Percentiles rank a stretch among this genome's conserved stretches.
phyloP scores from a whole-genome alignment of 2,888 invertebrate genomes.

The Melolontha melolontha region DNA sequence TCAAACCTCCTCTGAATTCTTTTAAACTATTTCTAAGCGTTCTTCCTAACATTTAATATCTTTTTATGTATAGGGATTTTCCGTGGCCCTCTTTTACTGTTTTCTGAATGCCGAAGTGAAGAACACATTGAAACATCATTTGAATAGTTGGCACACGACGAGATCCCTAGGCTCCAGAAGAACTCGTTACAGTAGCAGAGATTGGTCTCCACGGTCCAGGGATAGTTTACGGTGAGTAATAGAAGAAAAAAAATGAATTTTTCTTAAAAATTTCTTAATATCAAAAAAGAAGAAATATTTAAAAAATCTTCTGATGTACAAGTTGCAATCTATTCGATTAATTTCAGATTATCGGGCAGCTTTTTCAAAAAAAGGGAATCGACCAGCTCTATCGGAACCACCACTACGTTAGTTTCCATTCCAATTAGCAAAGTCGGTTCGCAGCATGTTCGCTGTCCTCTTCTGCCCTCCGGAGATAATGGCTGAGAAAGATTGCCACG shows the following conservation, averaged over 20 bases:
- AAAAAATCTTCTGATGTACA: too few relatives aligned
- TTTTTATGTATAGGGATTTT: slow-evolving; percentile 76
- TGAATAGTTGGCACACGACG: slow-evolving; percentile 80
- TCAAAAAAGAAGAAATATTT: too few relatives aligned
- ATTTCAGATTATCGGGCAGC: slow-evolving; percentile 47
- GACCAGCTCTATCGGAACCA: slow-evolving; percentile 79
- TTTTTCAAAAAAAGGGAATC: slow-evolving; percentile 77
- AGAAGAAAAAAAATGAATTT: slow-evolving; percentile 37
- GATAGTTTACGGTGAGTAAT: slow-evolving; percentile 81
- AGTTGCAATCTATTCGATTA: neutral
- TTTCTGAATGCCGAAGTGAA: slow-evolving; percentile 92
- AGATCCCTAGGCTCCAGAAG: slow-evolving; percentile 71
- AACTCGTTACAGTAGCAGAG: slow-evolving; percentile 77
- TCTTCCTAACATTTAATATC: neutral
- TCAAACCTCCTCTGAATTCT: too few relatives aligned
- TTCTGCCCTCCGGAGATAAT: slow-evolving; percentile 49
- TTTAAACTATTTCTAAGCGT: too few relatives aligned
- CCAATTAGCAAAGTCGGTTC: slow-evolving; percentile 32
- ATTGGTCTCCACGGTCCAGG: slow-evolving; percentile 81
- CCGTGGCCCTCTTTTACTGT: slow-evolving; percentile 89
- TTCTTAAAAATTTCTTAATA: neutral
- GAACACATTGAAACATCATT: slow-evolving; percentile 82
- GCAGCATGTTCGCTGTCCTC: slow-evolving; percentile 49
- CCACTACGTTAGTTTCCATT: slow-evolving; percentile 73
- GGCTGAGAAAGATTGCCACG: slow-evolving; percentile 56